A percentile compares a stretch with the other conserved stretches of the same genome.
Evolutionary conservation across 2,888 invertebrate genomes (phyloP).

Genomic region (Acrocyrtus sp.): DNA sequence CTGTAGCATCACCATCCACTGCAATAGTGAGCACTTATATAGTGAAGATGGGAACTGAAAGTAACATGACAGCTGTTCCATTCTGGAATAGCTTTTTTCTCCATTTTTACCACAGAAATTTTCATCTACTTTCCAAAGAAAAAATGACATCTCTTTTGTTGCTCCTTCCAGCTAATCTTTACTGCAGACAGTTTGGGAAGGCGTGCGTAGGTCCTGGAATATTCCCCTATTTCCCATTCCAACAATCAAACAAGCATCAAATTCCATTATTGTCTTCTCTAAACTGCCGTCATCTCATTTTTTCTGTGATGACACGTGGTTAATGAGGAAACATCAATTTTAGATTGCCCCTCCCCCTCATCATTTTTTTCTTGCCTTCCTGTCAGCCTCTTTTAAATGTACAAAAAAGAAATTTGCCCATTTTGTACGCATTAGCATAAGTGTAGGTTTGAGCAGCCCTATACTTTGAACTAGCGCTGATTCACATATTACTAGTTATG

Average conservation of each 20-base stretch:
- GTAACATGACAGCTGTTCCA: slow-evolving; percentile 44
- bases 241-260: too few relatives aligned
- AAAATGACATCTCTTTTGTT: too few relatives aligned
- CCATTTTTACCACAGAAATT: too few relatives aligned
- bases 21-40: slow-evolving; percentile 3
- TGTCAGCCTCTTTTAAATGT: slow-evolving; percentile 30
- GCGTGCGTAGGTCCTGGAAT: too few relatives aligned
- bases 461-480: too few relatives aligned
- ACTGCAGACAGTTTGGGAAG: too few relatives aligned
- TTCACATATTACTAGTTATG: too few relatives aligned
- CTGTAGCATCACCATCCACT: not conserved
- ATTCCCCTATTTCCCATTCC: slow-evolving; percentile 3
- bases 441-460: too few relatives aligned
- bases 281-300: slow-evolving; percentile 26
- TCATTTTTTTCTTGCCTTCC: not conserved
- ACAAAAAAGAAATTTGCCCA: slow-evolving; percentile 15
- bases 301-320: slow-evolving; percentile 42
- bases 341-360: not conserved
- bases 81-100: slow-evolving; percentile 19
- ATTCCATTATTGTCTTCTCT: slow-evolving; percentile 12
- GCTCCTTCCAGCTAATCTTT: too few relatives aligned
- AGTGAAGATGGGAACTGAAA: not conserved
- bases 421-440: too few relatives aligned
- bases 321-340: slow-evolving; percentile 50
- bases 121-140: too few relatives aligned